phyloP scores from a whole-genome alignment of 2,888 invertebrate genomes.

The Cynaeus angustus region DNA sequence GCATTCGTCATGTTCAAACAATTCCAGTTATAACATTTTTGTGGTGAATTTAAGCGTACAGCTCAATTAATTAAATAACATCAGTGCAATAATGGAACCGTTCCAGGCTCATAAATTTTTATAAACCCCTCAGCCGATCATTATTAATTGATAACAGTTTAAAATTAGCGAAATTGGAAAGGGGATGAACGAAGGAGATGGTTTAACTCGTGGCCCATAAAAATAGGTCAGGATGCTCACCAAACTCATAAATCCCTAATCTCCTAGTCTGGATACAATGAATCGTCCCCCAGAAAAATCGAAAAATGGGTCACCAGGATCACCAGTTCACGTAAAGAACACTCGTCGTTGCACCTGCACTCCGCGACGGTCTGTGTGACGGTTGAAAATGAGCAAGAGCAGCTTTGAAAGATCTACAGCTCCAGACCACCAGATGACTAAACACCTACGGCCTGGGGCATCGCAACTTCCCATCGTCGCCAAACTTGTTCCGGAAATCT shows the following conservation, averaged over 20 bases:
- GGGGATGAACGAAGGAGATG: background rate
- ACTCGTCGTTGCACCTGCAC: constrained; percentile 46
- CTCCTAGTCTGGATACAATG: constrained; percentile 13
- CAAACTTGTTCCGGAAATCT: constrained; percentile 55
- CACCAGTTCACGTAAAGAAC: constrained; percentile 39
- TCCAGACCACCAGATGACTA: constrained; percentile 53
- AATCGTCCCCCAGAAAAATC: constrained; percentile 7
- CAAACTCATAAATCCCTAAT: constrained; percentile 28
- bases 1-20: background rate
- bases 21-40: constrained; percentile 8
- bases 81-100: constrained; percentile 9
- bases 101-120: constrained; percentile 21
- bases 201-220: background rate
- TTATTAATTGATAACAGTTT: constrained; percentile 12
- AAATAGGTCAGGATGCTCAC: constrained; percentile 43
- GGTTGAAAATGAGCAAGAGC: constrained; percentile 21
- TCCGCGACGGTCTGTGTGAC: constrained; percentile 46
- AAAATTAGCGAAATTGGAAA: constrained; percentile 13
- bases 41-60: constrained; percentile 8
- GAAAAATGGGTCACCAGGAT: constrained; percentile 44
- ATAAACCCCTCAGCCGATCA: constrained; percentile 13
- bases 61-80: constrained; percentile 6
- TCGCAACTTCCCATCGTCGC: constrained; percentile 54
- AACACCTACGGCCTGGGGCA: constrained; percentile 53
- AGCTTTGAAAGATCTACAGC: constrained; percentile 40